Conservation (phyloP, 2,113 vertebrate species). For the Eclectus roratus region DNA sequence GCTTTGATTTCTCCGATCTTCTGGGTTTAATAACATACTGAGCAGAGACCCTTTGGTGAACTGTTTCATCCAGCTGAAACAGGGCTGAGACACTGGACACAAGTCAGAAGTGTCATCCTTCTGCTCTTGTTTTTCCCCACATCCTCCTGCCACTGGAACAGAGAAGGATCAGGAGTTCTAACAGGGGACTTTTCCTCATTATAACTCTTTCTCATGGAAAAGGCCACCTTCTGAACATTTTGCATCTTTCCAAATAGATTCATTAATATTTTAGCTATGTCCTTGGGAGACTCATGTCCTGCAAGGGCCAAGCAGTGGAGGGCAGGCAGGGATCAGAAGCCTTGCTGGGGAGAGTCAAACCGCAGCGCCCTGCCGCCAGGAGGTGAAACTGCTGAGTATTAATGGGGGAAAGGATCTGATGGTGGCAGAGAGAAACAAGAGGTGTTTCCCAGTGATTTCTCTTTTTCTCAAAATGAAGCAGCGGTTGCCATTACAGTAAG, state of each 20-base stretch:
- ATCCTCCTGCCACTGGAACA: neutral
- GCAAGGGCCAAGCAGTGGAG: neutral
- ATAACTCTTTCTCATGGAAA: neutral
- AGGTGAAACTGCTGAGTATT: neutral
- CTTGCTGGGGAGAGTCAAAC: neutral
- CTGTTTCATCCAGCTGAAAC: neutral
- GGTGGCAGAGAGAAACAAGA: neutral
- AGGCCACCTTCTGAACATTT: neutral
- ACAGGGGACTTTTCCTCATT: neutral
- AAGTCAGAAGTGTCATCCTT: neutral
- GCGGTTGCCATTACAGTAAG: neutral
- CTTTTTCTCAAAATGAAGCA: neutral
- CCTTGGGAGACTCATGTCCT: neutral
- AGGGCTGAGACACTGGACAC: neutral
- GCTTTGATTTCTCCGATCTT: neutral
- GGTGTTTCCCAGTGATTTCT: neutral
- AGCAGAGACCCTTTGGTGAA: neutral
- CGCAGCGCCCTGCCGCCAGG: fast-evolving
- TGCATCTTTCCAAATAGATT: neutral
- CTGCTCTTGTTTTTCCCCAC: neutral
- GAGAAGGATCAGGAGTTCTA: neutral
- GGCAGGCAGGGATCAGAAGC: neutral
- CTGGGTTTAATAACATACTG: neutral
- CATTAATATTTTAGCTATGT: neutral
- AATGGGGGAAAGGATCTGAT: neutral